Percentiles rank a stretch among this genome's conserved stretches.
Conservation (phyloP, 2,797 vertebrate genomes). For the Catamblyrhynchus diadema region DNA sequence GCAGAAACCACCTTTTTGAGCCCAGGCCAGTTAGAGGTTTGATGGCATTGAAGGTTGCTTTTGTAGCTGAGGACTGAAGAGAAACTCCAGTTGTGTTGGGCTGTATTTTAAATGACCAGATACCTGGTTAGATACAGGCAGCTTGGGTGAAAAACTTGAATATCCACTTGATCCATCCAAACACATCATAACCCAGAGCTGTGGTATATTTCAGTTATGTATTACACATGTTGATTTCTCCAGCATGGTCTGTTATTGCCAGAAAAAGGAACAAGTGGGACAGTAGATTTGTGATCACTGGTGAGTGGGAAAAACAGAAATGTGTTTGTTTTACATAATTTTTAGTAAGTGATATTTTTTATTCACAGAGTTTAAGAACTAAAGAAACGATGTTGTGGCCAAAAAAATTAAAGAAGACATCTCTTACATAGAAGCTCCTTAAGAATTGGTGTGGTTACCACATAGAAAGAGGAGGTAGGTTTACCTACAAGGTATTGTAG, state of each 20-base stretch:
- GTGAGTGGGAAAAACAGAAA: background rate
- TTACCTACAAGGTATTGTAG: background rate
- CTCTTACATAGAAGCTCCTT: background rate
- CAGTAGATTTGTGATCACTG: background rate
- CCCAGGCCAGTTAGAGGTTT: background rate
- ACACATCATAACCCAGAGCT: fast-evolving
- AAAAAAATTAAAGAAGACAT: background rate
- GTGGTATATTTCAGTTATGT: background rate
- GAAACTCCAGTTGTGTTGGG: background rate
- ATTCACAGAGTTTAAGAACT: background rate
- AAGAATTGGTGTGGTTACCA: background rate
- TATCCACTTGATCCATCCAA: background rate
- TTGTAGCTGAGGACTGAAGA: background rate
- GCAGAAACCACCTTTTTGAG: background rate
- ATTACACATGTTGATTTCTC: background rate
- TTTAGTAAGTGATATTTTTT: background rate
- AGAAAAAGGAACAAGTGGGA: background rate
- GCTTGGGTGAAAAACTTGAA: background rate
- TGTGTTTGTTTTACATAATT: background rate
- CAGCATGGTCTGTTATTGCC: background rate
- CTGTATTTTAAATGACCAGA: background rate
- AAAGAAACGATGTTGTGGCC: fast-evolving
- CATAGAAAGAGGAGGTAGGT: background rate
- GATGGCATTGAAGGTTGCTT: background rate
- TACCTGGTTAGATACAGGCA: fast-evolving